phyloP scores from a whole-genome alignment of 2,888 invertebrate genomes.

The Scaptomyza polygonia region DNA sequence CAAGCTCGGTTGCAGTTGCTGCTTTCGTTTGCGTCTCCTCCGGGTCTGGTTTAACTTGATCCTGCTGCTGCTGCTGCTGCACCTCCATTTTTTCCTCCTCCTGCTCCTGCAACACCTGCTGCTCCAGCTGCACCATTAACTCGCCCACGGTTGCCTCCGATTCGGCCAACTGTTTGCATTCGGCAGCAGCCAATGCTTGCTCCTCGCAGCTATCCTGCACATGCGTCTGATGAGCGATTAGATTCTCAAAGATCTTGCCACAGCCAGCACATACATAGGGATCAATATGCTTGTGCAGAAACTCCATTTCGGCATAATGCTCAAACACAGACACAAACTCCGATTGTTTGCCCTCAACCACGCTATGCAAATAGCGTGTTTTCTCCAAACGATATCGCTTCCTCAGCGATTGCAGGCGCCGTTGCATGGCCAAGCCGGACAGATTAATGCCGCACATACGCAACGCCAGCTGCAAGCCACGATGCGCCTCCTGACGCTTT shows the following conservation, averaged over 20 bases:
- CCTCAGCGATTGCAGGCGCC: constrained; percentile 69
- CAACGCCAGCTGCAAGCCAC: constrained; percentile 63
- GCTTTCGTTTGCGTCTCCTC: neutral
- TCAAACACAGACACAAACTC: constrained; percentile 68
- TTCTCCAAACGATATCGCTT: constrained; percentile 80
- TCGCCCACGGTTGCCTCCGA: constrained; percentile 30
- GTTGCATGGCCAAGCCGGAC: constrained; percentile 63
- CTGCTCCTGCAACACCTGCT: constrained; percentile 4
- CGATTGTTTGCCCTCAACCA: constrained; percentile 65
- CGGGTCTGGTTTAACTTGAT: neutral
- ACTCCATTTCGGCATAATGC: constrained; percentile 76
- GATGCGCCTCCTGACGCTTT: constrained; percentile 62
- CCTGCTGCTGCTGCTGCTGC: neutral
- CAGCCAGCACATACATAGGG: constrained; percentile 77
- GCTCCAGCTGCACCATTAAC: constrained; percentile 30
- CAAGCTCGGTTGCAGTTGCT: constrained; percentile 1
- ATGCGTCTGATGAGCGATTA: constrained; percentile 66
- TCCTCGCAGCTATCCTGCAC: constrained; percentile 61
- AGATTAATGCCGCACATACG: constrained; percentile 61
- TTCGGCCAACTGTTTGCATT: constrained; percentile 5
- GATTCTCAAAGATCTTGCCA: constrained; percentile 75
- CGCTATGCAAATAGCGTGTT: constrained; percentile 71
- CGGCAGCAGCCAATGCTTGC: constrained; percentile 10
- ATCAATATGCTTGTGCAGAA: constrained; percentile 78
- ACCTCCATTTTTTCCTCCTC: neutral